Evolutionary conservation across 2,113 vertebrate genomes (phyloP).

Genomic region (Stigmatopora argus): DNA sequence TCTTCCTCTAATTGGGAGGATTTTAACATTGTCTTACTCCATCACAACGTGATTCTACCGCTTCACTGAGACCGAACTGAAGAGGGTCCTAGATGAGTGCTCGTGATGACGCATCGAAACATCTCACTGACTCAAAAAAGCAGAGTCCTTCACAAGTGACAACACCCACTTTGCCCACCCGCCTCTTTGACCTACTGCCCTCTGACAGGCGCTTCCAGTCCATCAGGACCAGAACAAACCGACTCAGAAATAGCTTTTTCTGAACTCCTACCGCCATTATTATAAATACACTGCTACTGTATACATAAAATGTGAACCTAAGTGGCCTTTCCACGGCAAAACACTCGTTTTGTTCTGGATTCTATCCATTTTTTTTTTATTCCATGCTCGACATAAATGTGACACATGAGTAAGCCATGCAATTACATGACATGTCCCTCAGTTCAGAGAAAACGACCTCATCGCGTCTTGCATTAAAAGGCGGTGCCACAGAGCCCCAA

Average conservation of each 20-base stretch:
- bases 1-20: background rate
- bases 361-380: background rate
- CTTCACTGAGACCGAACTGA: background rate
- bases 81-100: background rate
- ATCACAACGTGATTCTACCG: background rate
- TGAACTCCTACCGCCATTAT: background rate
- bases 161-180: background rate
- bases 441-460: constrained; percentile 1
- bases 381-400: constrained; percentile 14
- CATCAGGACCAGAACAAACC: background rate
- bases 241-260: background rate
- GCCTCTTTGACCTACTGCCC: background rate
- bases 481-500: constrained; percentile 50
- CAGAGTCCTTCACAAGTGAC: background rate
- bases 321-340: background rate
- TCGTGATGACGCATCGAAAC: background rate
- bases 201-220: background rate
- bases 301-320: background rate
- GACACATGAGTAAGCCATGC: constrained; percentile 1
- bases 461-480: constrained; percentile 25
- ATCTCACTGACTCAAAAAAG: background rate
- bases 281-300: background rate
- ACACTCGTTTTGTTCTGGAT: background rate
- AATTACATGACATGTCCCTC: constrained; percentile 7
- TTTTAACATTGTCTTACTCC: background rate